These are phyloP conservation scores for Acanthurus lineatus DNA, from an alignment of 2,797 vertebrate genomes.

Conservation along the genomic window DNA sequence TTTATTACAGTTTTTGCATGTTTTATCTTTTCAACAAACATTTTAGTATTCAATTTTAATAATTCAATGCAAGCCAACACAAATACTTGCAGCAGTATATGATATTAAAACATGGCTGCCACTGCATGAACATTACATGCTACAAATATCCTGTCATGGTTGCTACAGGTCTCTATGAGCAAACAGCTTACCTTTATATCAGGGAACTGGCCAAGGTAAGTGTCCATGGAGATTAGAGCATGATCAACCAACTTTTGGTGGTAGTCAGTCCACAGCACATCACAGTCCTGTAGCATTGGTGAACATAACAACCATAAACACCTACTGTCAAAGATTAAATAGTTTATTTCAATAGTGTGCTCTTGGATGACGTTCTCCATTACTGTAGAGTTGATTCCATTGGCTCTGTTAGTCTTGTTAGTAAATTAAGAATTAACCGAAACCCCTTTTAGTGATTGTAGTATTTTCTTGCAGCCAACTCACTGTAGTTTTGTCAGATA, in stretches of 20 bases:
- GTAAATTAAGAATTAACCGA: conserved; percentile 4
- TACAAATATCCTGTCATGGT: background rate
- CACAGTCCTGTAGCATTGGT: conserved; percentile 89
- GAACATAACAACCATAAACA: conserved; percentile 1
- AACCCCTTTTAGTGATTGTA: conserved; percentile 21
- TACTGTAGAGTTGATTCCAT: background rate
- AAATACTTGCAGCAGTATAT: background rate
- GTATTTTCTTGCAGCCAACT: conserved; percentile 5
- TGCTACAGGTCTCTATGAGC: background rate
- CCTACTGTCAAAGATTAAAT: background rate
- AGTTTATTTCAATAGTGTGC: background rate
- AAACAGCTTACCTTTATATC: conserved; percentile 92
- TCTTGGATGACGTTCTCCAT: background rate
- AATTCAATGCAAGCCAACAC: background rate
- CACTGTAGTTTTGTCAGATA: background rate
- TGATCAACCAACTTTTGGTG: conserved; percentile 99
- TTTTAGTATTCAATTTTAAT: background rate
- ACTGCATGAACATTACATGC: background rate
- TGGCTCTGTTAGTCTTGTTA: background rate
- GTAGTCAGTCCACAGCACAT: conserved; percentile 97
- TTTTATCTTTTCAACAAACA: background rate
- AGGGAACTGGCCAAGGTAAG: conserved; percentile 98
- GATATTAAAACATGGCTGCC: background rate
- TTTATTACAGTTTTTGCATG: background rate
- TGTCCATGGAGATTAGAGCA: conserved; percentile 98